Evolutionary conservation across 2,888 invertebrate species (phyloP), one percentile per base, ranked within the genome.

Genomic region (Ametastegia equiseti): DNA sequence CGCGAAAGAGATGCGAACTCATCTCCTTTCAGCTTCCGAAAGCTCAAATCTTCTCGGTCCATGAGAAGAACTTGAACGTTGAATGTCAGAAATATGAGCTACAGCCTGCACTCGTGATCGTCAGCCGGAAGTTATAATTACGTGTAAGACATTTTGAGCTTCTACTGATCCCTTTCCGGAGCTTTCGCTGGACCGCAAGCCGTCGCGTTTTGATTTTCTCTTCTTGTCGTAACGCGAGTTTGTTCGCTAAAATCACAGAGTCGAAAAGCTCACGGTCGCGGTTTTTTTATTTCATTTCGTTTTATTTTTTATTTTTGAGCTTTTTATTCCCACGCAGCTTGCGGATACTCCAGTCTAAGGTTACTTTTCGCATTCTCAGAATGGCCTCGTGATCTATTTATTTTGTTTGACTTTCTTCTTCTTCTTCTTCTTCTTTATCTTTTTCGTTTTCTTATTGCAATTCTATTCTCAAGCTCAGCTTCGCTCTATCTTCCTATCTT

Each of bases 61-160:
- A n/a, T n/a, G n/a, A n/a, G n/a, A n/a, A 42, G 30, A 71, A 71
- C n/a, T 36, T 11, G n/a, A 67, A 39, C 15, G 60, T 36, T 11
- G n/a, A 67, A 39, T 7, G 60, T 78, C 60, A 50, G 78, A 63
- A 78, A 78, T 45, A 78, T 78, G 78, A 78, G 42, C 42, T 63
- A 78, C 78, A 63, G 63, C 78, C 36, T 23, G 71, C 36, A 13
- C 4, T 1, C 7, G 27, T 60, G 63, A 30, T 60, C 42, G 45
- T n/a, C n/a, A n/a, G n/a, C 78, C 78, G 78, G 78, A 78, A 60
- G 42, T 54, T 78, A 60, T 78, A 78, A 78, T 78, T 78, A 78
- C 60, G 30, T 57, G 63, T 78, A 45, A 15, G 42, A 78, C 78
- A 15, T 19, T 54, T 15, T 45, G 23, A n/a, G 30, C 19, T n/a